Percentiles rank a stretch among this genome's conserved stretches.
These are phyloP conservation scores for Onychostoma macrolepis DNA, from an alignment of 2,113 vertebrate species.

Conservation along the genomic window DNA sequence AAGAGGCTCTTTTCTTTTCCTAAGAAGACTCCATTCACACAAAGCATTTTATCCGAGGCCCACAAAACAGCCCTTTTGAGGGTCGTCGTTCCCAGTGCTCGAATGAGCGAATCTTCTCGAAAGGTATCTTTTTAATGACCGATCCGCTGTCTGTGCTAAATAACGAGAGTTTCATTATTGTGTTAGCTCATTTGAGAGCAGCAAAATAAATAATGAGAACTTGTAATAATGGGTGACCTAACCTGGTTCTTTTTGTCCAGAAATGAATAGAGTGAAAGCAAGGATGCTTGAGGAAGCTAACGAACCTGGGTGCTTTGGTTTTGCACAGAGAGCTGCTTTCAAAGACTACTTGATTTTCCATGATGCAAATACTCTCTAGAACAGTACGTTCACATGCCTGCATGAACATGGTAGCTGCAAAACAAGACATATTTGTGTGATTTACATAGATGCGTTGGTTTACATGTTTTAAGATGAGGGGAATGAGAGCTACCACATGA, in stretches of 20 bases:
- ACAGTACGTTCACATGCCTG: not conserved
- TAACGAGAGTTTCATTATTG: constrained; percentile 63
- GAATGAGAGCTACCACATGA: not conserved
- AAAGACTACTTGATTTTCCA: not conserved
- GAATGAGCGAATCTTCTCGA: constrained; percentile 61
- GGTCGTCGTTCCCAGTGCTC: constrained; percentile 42
- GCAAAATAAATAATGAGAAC: constrained; percentile 48
- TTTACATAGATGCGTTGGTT: not conserved
- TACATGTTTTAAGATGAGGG: not conserved
- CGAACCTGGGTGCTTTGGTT: constrained; percentile 25
- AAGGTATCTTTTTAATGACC: constrained; percentile 63
- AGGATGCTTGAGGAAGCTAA: constrained; percentile 61
- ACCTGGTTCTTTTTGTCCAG: constrained; percentile 60
- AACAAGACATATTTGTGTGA: not conserved
- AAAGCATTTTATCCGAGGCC: constrained; percentile 59
- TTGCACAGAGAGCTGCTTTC: not conserved
- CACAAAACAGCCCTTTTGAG: constrained; percentile 59
- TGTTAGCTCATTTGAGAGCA: constrained; percentile 59
- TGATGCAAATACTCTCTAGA: not conserved
- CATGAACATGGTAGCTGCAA: not conserved
- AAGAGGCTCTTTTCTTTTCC: constrained; percentile 72
- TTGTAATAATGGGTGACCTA: constrained; percentile 60
- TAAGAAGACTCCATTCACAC: constrained; percentile 69
- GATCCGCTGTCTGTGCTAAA: constrained; percentile 60
- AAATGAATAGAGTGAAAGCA: constrained; percentile 57